Evolutionary conservation across 2,113 vertebrate genomes (phyloP).

Genomic region (Pimephales promelas): DNA sequence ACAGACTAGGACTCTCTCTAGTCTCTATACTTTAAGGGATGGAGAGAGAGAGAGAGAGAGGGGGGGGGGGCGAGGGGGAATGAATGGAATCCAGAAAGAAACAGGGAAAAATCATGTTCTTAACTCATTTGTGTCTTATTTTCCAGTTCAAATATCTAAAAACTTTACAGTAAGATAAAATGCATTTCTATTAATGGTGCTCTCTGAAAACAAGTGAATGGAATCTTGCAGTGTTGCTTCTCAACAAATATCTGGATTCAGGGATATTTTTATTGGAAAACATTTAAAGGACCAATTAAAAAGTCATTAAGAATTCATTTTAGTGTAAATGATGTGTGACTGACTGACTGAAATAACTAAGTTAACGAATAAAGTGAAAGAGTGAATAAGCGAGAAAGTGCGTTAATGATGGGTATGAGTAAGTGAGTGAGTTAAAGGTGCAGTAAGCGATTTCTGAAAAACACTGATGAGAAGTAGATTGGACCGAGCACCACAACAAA

Average conservation of each 20-base stretch:
- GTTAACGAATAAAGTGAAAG: not conserved
- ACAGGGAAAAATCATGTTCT: not conserved
- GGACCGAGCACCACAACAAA: too few species aligned
- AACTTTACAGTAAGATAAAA: not conserved
- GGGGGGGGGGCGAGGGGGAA: not conserved
- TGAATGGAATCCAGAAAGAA: not conserved
- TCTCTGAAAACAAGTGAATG: not conserved
- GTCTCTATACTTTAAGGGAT: slow-evolving; percentile 17
- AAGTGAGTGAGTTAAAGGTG: too few species aligned
- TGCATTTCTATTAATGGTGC: not conserved
- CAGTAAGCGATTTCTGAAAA: too few species aligned
- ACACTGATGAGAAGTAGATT: too few species aligned
- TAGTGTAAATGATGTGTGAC: not conserved
- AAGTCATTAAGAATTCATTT: not conserved
- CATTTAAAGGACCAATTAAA: not conserved
- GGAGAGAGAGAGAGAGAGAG: slow-evolving; percentile 9
- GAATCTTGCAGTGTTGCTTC: not conserved
- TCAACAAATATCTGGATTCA: not conserved
- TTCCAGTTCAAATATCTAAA: not conserved
- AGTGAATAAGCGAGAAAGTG: not conserved
- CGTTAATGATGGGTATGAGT: not conserved
- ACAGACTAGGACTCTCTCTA: not conserved
- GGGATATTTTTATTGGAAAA: not conserved
- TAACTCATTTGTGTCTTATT: not conserved
- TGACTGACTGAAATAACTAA: not conserved